Base-by-base conservation (phyloP, 1,140 invertebrate species). In the Caligus rogercresseyi region DNA sequence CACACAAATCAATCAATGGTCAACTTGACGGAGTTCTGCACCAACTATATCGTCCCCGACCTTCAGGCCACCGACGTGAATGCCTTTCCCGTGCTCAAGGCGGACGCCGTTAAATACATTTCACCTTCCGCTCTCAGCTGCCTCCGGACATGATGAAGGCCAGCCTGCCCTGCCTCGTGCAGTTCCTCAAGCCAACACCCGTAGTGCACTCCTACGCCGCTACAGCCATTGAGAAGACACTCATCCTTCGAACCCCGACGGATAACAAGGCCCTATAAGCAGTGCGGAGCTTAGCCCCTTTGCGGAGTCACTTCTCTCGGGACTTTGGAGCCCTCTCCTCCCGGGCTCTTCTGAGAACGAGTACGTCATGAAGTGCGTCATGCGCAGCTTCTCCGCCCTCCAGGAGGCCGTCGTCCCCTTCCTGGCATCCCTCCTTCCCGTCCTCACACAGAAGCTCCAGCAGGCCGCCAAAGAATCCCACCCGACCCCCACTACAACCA, bases 401-500 rank as follows among this genome's bases (percentile, higher is more conserved):
- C 84, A 94, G 73, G 85, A 87, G 31, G 75, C 76, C 19, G 79
- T 89, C n/a, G 76, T 95, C 67, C 85, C 87, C 20, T 86, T 82
- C 70, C 76, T 96, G 67, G 80, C 78, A 21, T 78, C 81, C 14
- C 76, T 92, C 15, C 74, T 97, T 52, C 84, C 86, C 1, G 85
- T 87, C 70, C 76, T 98, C 2, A 90, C 88, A 0, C 77, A 82
- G 65, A 91, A 92, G 73, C 73, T 98, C 1, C 74, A 80, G 3
- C 71, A 80, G 4, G 90, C 93, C n/a, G 80, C 89, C 51, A 89
- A n/a, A 87, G 76, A 97, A 97, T 77, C 93, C 93, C 0, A 90
- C 85, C 68, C 88, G 89, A 68, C n/a, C 93, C 94, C 0, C 87
- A 95, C 72, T 98, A 96, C 73, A 97, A 97, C 77, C 93, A 98